A percentile compares a stretch with the other conserved stretches of the same genome.
These are phyloP conservation scores for Diploptera punctata DNA, from an alignment of 2,888 invertebrate species.

Conservation along the genomic window DNA sequence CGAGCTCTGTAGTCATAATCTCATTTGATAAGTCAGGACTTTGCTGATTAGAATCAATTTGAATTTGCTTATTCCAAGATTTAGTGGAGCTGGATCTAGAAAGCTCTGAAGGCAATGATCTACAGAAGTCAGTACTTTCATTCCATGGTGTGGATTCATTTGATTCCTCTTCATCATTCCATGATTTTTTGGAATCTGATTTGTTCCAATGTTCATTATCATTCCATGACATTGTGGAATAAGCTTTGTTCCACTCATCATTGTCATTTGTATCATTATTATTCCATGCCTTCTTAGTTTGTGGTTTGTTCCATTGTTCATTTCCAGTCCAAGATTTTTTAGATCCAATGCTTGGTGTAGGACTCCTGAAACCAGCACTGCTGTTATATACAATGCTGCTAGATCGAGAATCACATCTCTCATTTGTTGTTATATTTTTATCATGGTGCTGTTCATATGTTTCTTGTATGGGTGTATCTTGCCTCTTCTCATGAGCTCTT, in stretches of 20 bases:
- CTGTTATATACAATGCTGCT: conserved; percentile 18
- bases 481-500: conserved; percentile 28
- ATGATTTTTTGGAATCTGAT: too few relatives aligned
- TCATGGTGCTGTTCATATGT: not conserved
- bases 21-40: too few relatives aligned
- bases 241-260: not conserved
- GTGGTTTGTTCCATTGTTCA: not conserved
- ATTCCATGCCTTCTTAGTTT: not conserved
- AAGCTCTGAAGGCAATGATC: too few relatives aligned
- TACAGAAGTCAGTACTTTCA: too few relatives aligned
- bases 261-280: too few relatives aligned
- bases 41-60: not conserved
- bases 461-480: conserved; percentile 30
- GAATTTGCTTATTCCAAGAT: not conserved
- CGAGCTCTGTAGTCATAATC: conserved; percentile 71
- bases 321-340: not conserved
- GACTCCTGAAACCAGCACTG: conserved; percentile 1
- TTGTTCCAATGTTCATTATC: not conserved
- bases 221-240: not conserved
- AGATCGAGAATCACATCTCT: not conserved
- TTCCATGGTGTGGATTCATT: too few relatives aligned
- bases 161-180: too few relatives aligned
- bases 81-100: too few relatives aligned
- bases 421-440: not conserved
- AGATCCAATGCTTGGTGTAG: not conserved